phyloP scores from a whole-genome alignment of 35 echinoderm and acorn worm genomes.

The Lytechinus variegatus region DNA sequence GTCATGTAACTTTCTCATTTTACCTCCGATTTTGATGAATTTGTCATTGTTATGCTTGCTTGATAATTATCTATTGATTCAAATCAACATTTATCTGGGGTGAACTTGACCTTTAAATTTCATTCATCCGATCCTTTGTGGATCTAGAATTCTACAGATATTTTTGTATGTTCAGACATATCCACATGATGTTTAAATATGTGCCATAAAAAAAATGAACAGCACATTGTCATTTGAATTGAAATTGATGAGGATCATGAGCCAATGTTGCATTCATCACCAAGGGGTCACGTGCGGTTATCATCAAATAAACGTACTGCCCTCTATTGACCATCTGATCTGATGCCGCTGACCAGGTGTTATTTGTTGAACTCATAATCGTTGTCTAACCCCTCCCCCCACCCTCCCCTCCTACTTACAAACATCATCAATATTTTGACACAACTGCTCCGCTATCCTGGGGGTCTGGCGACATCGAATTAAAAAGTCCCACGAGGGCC shows the following conservation, averaged over 20 bases:
- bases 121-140: too few species aligned
- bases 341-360: slow-evolving; percentile 18
- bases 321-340: slow-evolving; percentile 23
- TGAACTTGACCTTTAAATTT: too few species aligned
- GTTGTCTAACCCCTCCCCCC: not conserved
- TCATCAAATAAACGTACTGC: not conserved
- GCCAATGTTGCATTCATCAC: not conserved
- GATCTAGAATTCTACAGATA: too few species aligned
- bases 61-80: too few species aligned
- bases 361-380: slow-evolving; percentile 24
- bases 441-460: not conserved
- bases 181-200: too few species aligned
- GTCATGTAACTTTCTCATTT: too few species aligned
- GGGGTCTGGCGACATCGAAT: not conserved
- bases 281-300: not conserved
- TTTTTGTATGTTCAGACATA: too few species aligned
- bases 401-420: not conserved
- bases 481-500: slow-evolving; percentile 17
- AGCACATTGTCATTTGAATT: not conserved
- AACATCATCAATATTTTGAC: slow-evolving; percentile 30
- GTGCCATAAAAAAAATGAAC: not conserved
- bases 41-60: too few species aligned
- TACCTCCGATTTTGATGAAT: too few species aligned
- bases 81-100: too few species aligned
- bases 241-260: not conserved